Base-by-base conservation (phyloP, 2,797 vertebrate genomes). In the Tenualosa thibaudeaui region DNA sequence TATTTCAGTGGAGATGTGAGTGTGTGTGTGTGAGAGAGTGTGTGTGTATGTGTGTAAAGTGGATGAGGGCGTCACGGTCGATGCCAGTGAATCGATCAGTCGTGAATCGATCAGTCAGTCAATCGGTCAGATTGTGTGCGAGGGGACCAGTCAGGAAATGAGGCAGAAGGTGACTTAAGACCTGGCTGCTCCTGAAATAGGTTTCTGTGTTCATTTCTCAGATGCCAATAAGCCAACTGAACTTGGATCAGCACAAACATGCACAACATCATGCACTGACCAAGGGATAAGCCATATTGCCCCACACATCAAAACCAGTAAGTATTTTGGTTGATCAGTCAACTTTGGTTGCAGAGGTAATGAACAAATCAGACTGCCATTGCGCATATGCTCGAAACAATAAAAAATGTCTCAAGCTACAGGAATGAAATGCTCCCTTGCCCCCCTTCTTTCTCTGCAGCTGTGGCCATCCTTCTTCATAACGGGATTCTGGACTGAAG, bases 401-500 rank as follows among this genome's bases (percentile, higher is more conserved):
- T 71, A 40, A 37, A 37, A 71, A 26, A 71, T 15, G 65, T 19
- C 65, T 37, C 13, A 1, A 71, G 65, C 31, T 13, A 5, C 13
- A 71, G 31, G 13, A 71, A 71, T 71, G 10, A 7, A 62, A 24
- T 5, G 19, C 26, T 37, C 65, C 37, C 65, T 71, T 26, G 17
- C 10, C 37, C 31, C 12, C 15, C 6, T 65, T 26, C n/a, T 26
- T 10, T 71, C 65, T 17, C 26, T 22, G 65, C 12, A 71, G 65
- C 31, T 2, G 26, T 71, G 65, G 31, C 26, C 65, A 71, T 71
- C 65, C 26, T 71, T 71, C 65, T 71, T 71, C 65, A 71, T 71
- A 71, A 40, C 26, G 26, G 12, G 31, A 31, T 31, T 71, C 37
- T 71, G 65, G 65, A 71, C 12, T 3, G 5, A 31, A 37, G 65